phyloP scores from a whole-genome alignment of 2,888 invertebrate species.

The Drosophila paranaensis region DNA sequence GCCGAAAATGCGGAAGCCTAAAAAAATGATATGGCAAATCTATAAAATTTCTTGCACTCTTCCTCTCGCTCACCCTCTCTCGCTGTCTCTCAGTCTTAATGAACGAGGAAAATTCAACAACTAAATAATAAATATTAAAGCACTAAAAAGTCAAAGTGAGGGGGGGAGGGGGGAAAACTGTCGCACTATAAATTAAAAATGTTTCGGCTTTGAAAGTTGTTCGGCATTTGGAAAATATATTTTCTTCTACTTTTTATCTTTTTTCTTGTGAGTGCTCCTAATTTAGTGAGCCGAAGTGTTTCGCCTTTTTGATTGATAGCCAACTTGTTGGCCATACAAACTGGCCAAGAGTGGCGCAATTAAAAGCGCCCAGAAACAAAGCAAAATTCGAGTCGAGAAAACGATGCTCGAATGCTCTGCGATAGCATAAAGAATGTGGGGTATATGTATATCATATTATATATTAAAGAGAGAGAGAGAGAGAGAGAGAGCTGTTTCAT shows the following conservation, averaged over 20 bases:
- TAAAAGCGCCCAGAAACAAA: constrained; percentile 46
- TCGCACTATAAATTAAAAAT: constrained; percentile 53
- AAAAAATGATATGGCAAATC: constrained; percentile 62
- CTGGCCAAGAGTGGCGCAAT: constrained; percentile 65
- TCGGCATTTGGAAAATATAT: constrained; percentile 20
- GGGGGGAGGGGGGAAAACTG: constrained; percentile 32
- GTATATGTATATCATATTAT: background rate
- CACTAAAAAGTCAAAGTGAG: constrained; percentile 3
- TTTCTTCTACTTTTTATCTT: background rate
- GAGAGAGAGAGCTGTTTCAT: background rate
- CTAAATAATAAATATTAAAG: constrained; percentile 15
- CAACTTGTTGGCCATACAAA: constrained; percentile 71
- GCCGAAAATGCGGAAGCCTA: constrained; percentile 58
- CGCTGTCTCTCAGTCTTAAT: constrained; percentile 28
- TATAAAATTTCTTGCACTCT: constrained; percentile 47
- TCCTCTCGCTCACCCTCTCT: background rate
- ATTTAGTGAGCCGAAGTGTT: constrained; percentile 59
- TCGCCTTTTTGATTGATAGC: constrained; percentile 67
- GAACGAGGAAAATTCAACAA: constrained; percentile 44
- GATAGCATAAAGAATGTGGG: background rate
- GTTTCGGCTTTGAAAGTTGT: constrained; percentile 9
- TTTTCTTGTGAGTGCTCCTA: constrained; percentile 29
- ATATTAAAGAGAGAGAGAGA: background rate
- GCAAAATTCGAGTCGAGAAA: background rate
- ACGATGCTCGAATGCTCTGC: constrained; percentile 19